These are phyloP conservation scores for Sardina pilchardus DNA, from an alignment of 2,113 vertebrate species.

Conservation along the genomic window DNA sequence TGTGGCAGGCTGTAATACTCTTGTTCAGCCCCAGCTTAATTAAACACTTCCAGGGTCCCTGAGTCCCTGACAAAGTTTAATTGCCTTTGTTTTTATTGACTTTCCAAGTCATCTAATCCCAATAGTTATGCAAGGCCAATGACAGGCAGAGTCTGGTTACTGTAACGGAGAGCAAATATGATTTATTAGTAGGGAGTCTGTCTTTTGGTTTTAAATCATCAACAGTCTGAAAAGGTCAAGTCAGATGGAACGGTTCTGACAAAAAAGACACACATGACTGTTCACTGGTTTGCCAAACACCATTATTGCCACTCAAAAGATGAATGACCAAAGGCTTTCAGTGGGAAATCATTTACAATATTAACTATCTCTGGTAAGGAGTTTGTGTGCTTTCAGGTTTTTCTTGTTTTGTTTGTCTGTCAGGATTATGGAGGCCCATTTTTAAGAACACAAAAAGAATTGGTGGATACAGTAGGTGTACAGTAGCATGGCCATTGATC, in stretches of 20 bases:
- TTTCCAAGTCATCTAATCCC: not conserved
- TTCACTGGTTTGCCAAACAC: not conserved
- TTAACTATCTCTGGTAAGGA: not conserved
- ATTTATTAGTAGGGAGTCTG: not conserved
- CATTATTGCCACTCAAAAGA: not conserved
- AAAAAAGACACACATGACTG: not conserved
- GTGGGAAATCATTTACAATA: not conserved
- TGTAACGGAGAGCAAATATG: not conserved
- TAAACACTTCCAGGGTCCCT: slow-evolving; percentile 39
- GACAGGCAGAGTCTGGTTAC: not conserved
- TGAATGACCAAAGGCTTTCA: not conserved
- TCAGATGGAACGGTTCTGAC: not conserved
- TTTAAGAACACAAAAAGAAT: too few relatives aligned
- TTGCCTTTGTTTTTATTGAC: slow-evolving; percentile 38
- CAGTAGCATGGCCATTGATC: not conserved
- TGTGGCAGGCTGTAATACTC: slow-evolving; percentile 35
- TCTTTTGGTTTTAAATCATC: not conserved
- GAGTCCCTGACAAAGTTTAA: slow-evolving; percentile 36
- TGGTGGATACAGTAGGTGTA: too few relatives aligned
- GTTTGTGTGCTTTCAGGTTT: not conserved
- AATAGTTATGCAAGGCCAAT: slow-evolving; percentile 21
- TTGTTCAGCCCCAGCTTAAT: slow-evolving; percentile 55
- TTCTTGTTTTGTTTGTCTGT: not conserved
- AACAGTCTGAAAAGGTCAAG: not conserved
- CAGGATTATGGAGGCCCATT: not conserved